Conservation (phyloP, 2,888 invertebrate species). For the Elaeidobius kamerunicus region DNA sequence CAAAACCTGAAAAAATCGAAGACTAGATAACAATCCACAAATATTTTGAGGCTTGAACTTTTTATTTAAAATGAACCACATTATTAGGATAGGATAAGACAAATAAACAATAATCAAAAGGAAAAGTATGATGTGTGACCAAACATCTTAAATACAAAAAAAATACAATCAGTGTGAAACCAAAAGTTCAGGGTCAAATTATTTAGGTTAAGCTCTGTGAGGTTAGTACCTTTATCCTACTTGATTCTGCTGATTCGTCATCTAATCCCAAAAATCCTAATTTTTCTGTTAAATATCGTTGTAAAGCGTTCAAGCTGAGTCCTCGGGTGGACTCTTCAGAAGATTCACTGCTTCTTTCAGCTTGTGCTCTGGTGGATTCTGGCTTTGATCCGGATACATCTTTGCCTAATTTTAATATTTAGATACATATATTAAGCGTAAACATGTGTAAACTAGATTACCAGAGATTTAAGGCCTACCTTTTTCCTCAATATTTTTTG, state of each 20-base stretch:
- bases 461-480: neutral
- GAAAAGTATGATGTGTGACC: no score
- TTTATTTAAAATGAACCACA: neutral
- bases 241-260: constrained; percentile 41
- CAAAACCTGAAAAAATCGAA: constrained; percentile 53
- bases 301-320: constrained; percentile 59
- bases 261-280: constrained; percentile 55
- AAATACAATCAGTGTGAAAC: neutral
- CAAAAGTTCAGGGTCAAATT: constrained; percentile 20
- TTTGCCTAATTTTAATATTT: neutral
- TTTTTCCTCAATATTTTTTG: neutral
- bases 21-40: constrained; percentile 16
- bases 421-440: neutral
- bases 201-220: constrained; percentile 35
- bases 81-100: no score
- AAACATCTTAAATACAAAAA: neutral
- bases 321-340: constrained; percentile 20
- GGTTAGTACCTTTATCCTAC: constrained; percentile 38
- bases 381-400: neutral
- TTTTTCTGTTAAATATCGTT: constrained; percentile 63
- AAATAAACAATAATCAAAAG: no score
- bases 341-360: neutral
- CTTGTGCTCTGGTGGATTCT: neutral
- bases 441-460: neutral
- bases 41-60: neutral